Evolutionary conservation across 2,113 vertebrate genomes (phyloP), one percentile per base, ranked within the genome.

Genomic region (Anarrhichthys ocellatus): DNA sequence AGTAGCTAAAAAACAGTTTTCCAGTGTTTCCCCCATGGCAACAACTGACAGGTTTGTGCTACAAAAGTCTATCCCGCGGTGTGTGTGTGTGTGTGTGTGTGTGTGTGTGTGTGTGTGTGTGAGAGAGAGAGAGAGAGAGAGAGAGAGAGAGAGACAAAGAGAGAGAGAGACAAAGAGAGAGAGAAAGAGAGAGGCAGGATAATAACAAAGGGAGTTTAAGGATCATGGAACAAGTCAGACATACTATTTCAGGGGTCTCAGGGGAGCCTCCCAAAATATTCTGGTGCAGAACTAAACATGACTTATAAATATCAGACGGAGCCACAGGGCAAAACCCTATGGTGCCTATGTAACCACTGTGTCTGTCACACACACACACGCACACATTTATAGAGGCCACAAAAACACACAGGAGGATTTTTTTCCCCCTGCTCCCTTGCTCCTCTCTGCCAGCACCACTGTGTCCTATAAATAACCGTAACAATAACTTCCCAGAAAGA

Each of bases 401-500:
- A 74, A 58, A 80, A 76, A 83, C 20, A 84, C 56, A 52, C 50
- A 8, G 29, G 40, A 79, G 50, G 24, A 4, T 52, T 61, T 56
- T 46, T 67, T 54, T 24, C 20, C 24, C 24, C 56, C n/a, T 75
- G 40, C 18, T 61, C 27, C 44, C 54, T 22, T 67, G 59, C 73
- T 79, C 18, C 17, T 0, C 52, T 73, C 76, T 81, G 83, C 84
- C 87, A 92, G 85, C 78, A 78, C 77, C 59, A 46, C 82, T 76
- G 81, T 82, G 83, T 61, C 87, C 85, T 93, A 89, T 90, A 91
- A 92, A 92, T 91, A 92, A 84, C 70, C 0, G 8, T 62, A 91
- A 91, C 89, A 93, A 91, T 91, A 87, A 89, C 81, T 90, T 92
- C 84, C 83, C 86, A 91, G 75, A 92, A 91, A 88, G 87, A 48